Percentiles rank a stretch among this genome's conserved stretches.
phyloP scores from a whole-genome alignment of 2,113 vertebrate genomes.

The Panthera leo region DNA sequence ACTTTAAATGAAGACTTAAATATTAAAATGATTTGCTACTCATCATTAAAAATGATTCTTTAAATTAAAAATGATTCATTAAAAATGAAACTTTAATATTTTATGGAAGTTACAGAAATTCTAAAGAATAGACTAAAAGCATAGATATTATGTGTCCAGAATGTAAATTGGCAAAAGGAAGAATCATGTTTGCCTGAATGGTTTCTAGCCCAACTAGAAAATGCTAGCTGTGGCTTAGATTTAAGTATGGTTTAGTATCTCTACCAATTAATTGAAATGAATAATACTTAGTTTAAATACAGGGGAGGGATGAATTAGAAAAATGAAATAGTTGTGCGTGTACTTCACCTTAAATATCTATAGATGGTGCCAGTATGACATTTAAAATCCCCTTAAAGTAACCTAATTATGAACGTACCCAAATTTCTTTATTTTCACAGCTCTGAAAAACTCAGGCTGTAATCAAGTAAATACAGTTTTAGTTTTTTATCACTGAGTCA shows the following conservation, averaged over 20 bases:
- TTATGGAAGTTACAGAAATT: neutral
- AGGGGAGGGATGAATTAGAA: neutral
- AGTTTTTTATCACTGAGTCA: neutral
- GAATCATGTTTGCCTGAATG: neutral
- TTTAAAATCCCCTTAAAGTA: conserved; percentile 32
- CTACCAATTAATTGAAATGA: neutral
- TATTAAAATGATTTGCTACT: too few relatives aligned
- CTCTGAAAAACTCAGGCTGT: neutral
- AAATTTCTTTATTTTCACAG: neutral
- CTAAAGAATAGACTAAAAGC: neutral
- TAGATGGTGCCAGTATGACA: conserved; percentile 69
- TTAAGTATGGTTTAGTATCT: neutral
- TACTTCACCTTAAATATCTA: conserved; percentile 55
- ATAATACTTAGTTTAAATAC: neutral
- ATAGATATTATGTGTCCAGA: neutral
- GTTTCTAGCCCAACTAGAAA: neutral
- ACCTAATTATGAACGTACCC: neutral
- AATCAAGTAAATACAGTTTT: conserved; percentile 20
- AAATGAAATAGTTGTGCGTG: neutral
- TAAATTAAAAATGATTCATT: neutral
- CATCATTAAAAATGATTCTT: too few relatives aligned
- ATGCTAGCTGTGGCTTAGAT: neutral
- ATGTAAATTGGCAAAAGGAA: neutral
- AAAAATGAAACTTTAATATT: conserved; percentile 1
- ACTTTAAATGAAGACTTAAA: neutral